Evolutionary conservation across 2,797 vertebrate species (phyloP).

Genomic region (Ptychobarbus kaznakovi): DNA sequence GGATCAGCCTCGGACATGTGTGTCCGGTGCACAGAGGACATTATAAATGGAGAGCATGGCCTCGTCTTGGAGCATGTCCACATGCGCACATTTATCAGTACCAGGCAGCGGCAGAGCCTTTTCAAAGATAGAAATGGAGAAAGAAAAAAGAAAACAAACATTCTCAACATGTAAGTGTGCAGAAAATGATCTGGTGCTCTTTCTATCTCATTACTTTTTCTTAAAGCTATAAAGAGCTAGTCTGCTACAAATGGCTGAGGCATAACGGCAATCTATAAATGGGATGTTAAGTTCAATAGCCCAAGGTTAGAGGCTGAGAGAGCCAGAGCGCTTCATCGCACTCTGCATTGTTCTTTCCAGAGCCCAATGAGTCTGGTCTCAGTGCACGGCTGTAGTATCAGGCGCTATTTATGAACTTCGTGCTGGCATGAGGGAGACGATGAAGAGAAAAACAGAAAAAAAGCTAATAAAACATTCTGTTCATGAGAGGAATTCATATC

Average conservation of each 20-base stretch:
- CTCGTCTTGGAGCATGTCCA: slow-evolving; percentile 63
- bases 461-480: slow-evolving; percentile 52
- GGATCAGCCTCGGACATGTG: slow-evolving; percentile 60
- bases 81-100: slow-evolving; percentile 68
- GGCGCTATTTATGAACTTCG: slow-evolving; percentile 66
- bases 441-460: slow-evolving; percentile 36
- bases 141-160: slow-evolving; percentile 42
- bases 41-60: slow-evolving; percentile 62
- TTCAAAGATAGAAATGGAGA: slow-evolving; percentile 31
- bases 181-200: slow-evolving; percentile 68
- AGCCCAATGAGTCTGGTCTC: slow-evolving; percentile 58
- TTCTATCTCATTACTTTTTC: slow-evolving; percentile 67
- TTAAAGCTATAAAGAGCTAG: slow-evolving; percentile 73
- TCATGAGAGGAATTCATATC: slow-evolving; percentile 44
- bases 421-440: slow-evolving; percentile 31
- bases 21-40: slow-evolving; percentile 57
- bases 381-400: slow-evolving; percentile 58
- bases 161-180: slow-evolving; percentile 58
- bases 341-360: slow-evolving; percentile 57
- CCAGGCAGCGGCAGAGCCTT: slow-evolving; percentile 63
- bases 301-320: slow-evolving; percentile 73
- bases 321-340: slow-evolving; percentile 55
- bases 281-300: slow-evolving; percentile 81
- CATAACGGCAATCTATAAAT: slow-evolving; percentile 79
- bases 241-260: slow-evolving; percentile 77